Evolutionary conservation across 1,140 invertebrate species (phyloP).

Genomic region (Bombus sylvicola): DNA sequence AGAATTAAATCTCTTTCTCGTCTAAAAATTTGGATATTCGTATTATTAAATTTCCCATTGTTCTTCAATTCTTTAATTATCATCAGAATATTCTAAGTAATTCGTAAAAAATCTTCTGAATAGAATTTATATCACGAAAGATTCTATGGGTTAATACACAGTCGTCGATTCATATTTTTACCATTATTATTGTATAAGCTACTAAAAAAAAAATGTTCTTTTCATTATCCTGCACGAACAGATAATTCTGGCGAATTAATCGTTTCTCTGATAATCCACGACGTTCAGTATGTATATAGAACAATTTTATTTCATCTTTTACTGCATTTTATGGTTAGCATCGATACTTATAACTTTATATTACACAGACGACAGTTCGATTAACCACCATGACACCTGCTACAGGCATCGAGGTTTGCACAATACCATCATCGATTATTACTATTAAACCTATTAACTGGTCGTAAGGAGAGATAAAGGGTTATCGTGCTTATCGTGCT

Average conservation of each 20-base stretch:
- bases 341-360: too few species aligned
- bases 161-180: neutral
- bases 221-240: neutral
- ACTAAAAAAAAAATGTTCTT: neutral
- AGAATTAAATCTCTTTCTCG: neutral
- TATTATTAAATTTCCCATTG: neutral
- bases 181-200: too few species aligned
- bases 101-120: neutral
- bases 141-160: neutral
- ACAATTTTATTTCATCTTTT: too few species aligned
- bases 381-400: neutral
- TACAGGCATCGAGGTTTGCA: neutral
- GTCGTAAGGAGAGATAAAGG: slow-evolving; percentile 43
- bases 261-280: neutral
- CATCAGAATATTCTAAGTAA: neutral
- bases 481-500: slow-evolving; percentile 12
- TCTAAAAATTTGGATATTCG: neutral
- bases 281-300: too few species aligned
- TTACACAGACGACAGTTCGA: neutral
- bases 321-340: too few species aligned
- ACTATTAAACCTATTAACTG: slow-evolving; percentile 38
- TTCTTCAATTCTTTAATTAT: neutral
- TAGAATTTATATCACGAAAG: neutral
- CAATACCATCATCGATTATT: slow-evolving; percentile 16
- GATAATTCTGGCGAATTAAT: neutral